A percentile compares a stretch with the other conserved stretches of the same genome.
Conservation (phyloP, 2,113 vertebrate species). For the Galeopterus variegatus region DNA sequence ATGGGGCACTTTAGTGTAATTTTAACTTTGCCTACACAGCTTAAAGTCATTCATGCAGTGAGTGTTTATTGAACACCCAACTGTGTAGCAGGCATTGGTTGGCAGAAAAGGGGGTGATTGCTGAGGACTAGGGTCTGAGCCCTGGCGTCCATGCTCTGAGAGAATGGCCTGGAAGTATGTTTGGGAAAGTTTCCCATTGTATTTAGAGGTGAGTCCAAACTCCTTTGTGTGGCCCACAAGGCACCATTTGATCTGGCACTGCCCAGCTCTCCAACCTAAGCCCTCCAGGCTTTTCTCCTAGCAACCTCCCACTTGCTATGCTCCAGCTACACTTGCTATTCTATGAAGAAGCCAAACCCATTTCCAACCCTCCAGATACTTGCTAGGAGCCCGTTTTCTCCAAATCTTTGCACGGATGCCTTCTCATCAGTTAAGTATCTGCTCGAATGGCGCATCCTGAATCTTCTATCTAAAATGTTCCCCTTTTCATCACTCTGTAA, state of each 20-base stretch:
- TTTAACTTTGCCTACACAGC: slow-evolving; percentile 19
- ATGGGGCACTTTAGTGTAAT: background rate
- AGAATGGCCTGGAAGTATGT: background rate
- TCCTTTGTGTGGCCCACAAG: background rate
- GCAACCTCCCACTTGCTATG: background rate
- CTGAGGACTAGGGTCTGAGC: background rate
- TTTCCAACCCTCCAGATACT: background rate
- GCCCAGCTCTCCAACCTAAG: rapidly evolving
- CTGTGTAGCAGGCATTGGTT: background rate
- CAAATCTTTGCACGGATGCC: background rate
- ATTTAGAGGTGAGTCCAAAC: background rate
- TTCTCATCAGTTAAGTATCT: background rate
- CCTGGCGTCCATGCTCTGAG: background rate
- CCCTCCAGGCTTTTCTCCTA: background rate
- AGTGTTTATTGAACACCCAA: background rate
- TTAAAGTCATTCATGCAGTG: background rate
- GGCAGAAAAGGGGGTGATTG: background rate
- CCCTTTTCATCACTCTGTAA: background rate
- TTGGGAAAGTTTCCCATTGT: background rate
- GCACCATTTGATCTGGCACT: background rate
- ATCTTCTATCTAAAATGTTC: background rate
- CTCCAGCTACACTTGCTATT: background rate
- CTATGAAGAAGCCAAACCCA: background rate
- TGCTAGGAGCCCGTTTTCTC: background rate
- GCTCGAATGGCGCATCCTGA: background rate